Conservation (phyloP, 2,888 invertebrate species). For the Acanthopleura granulata region DNA sequence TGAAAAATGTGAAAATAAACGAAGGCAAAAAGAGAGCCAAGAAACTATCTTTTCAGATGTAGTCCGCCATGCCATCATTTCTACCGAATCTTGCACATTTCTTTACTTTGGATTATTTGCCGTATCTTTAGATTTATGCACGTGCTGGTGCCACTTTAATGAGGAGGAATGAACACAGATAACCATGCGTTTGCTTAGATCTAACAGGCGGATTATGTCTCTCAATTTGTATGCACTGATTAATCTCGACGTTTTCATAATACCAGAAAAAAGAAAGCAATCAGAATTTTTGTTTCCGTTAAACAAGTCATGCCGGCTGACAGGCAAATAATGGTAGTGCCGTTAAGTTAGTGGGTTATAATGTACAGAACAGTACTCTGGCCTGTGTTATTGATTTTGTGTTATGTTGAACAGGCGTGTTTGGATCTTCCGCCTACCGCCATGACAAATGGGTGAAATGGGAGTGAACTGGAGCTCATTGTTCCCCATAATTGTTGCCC, state of each 20-base stretch:
- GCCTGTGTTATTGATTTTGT: constrained; percentile 9
- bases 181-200: too few species aligned
- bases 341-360: not conserved
- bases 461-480: not conserved
- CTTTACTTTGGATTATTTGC: too few species aligned
- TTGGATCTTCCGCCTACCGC: not conserved
- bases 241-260: not conserved
- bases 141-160: too few species aligned
- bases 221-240: not conserved
- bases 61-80: too few species aligned
- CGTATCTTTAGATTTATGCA: too few species aligned
- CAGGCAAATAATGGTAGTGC: not conserved
- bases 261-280: not conserved
- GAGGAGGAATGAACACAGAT: too few species aligned
- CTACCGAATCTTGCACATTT: too few species aligned
- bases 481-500: not conserved
- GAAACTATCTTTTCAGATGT: too few species aligned
- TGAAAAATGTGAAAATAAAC: too few species aligned
- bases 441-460: constrained; percentile 13
- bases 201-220: too few species aligned
- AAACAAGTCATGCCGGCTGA: not conserved
- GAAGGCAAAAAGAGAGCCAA: too few species aligned
- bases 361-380: not conserved
- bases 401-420: not conserved
- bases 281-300: too few species aligned